A percentile compares a stretch with the other conserved stretches of the same genome.
Evolutionary conservation across 2,888 invertebrate genomes (phyloP).

Genomic region (Heliconius ethilla): DNA sequence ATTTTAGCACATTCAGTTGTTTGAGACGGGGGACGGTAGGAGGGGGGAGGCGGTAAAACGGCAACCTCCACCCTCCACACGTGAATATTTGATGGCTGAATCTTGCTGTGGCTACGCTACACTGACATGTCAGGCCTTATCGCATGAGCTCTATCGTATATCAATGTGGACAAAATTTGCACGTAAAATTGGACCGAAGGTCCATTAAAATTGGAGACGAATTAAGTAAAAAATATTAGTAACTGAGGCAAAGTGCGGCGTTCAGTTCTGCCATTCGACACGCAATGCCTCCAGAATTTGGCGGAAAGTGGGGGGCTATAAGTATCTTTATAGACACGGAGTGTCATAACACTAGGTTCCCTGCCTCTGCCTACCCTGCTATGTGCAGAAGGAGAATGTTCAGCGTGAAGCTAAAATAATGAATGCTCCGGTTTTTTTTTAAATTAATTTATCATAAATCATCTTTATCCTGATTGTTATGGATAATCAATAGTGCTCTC

Average conservation of each 20-base stretch:
- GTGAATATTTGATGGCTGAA: slow-evolving; percentile 80
- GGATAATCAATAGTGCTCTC: slow-evolving; percentile 25
- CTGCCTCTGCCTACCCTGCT: no score
- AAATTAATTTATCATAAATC: background rate
- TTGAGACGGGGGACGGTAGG: slow-evolving; percentile 61
- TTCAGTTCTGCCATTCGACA: no score
- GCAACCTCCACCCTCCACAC: slow-evolving; percentile 76
- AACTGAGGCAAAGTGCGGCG: no score
- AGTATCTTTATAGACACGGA: no score
- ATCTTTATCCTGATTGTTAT: slow-evolving; percentile 7
- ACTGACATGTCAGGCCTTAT: slow-evolving; percentile 38
- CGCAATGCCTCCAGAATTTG: no score
- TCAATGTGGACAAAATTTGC: slow-evolving; percentile 18
- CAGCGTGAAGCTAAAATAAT: background rate
- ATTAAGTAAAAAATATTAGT: background rate
- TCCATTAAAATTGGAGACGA: slow-evolving; percentile 7
- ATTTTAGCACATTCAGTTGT: slow-evolving; percentile 80
- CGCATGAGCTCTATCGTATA: slow-evolving; percentile 20
- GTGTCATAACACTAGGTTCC: no score
- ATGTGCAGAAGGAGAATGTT: no score
- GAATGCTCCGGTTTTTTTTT: background rate
- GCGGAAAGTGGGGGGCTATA: no score
- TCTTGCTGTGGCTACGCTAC: slow-evolving; percentile 70
- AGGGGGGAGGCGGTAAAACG: slow-evolving; percentile 68
- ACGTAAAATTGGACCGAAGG: background rate